These are phyloP conservation scores for Alexandromys fortis DNA, from an alignment of 2,113 vertebrate species.

Conservation along the genomic window DNA sequence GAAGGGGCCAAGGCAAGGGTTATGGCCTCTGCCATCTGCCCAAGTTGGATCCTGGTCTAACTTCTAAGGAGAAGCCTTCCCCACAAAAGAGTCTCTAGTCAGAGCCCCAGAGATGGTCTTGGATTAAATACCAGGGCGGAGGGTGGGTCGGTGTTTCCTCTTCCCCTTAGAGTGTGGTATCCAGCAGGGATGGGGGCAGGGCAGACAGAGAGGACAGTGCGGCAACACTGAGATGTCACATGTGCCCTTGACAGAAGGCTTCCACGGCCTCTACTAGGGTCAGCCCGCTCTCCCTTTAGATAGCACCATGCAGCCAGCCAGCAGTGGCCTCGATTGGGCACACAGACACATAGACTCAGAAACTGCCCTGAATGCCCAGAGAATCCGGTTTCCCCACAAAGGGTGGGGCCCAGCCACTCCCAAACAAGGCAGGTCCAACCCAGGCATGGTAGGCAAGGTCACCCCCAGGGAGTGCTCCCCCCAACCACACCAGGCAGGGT, in stretches of 20 bases:
- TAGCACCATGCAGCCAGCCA: background rate
- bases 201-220: background rate
- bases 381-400: conserved; percentile 66
- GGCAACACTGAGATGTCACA: rapidly evolving
- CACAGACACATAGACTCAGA: background rate
- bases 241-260: rapidly evolving
- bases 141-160: background rate
- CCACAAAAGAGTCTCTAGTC: background rate
- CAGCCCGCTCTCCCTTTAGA: background rate
- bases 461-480: background rate
- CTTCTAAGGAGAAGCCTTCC: background rate
- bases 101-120: no score
- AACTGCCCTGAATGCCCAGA: background rate
- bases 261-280: background rate
- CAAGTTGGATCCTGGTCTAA: background rate
- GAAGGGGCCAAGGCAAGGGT: background rate
- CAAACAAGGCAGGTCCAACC: background rate
- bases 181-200: background rate
- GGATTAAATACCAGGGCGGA: background rate
- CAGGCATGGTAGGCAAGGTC: background rate
- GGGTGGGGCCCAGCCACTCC: conserved; percentile 38
- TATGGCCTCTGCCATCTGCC: background rate
- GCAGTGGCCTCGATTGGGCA: background rate
- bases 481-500: background rate
- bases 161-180: background rate